phyloP scores from a whole-genome alignment of 1,140 invertebrate genomes.

The Pseudachorutes palmiensis region DNA sequence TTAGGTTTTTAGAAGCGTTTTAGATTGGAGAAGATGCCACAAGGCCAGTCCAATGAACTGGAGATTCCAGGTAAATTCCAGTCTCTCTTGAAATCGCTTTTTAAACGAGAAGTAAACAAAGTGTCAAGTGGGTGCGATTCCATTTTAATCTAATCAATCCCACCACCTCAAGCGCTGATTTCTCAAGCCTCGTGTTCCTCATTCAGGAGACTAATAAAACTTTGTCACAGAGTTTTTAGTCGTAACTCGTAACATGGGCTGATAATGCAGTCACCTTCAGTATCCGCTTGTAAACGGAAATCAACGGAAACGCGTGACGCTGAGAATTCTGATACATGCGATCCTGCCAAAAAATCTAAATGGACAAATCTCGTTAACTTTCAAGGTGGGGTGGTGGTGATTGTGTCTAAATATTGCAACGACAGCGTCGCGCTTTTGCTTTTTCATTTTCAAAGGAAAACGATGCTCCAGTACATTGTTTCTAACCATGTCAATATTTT shows the following conservation, averaged over 20 bases:
- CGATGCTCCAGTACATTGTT: not conserved
- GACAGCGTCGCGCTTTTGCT: too few relatives aligned
- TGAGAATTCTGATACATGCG: too few relatives aligned
- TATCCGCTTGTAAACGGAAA: slow-evolving; percentile 1
- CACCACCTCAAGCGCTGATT: not conserved
- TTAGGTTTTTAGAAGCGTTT: too few relatives aligned
- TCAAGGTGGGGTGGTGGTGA: too few relatives aligned
- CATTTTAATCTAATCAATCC: too few relatives aligned
- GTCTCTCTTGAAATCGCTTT: not conserved
- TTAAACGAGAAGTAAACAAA: not conserved
- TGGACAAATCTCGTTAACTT: not conserved
- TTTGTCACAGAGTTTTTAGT: not conserved
- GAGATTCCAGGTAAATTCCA: slow-evolving; percentile 28
- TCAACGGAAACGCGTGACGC: not conserved
- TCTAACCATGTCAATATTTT: not conserved
- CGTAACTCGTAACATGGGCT: not conserved
- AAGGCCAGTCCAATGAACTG: slow-evolving; percentile 21
- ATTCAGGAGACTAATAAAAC: not conserved
- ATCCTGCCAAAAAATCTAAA: not conserved
- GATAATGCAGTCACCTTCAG: not conserved
- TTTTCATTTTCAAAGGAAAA: not conserved
- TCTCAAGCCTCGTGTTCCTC: not conserved
- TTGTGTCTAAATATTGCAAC: too few relatives aligned
- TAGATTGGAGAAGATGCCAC: slow-evolving; percentile 13
- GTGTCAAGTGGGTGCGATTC: not conserved